These are phyloP conservation scores for Resseliella maxima DNA, from an alignment of 2,888 invertebrate species.

Conservation along the genomic window DNA sequence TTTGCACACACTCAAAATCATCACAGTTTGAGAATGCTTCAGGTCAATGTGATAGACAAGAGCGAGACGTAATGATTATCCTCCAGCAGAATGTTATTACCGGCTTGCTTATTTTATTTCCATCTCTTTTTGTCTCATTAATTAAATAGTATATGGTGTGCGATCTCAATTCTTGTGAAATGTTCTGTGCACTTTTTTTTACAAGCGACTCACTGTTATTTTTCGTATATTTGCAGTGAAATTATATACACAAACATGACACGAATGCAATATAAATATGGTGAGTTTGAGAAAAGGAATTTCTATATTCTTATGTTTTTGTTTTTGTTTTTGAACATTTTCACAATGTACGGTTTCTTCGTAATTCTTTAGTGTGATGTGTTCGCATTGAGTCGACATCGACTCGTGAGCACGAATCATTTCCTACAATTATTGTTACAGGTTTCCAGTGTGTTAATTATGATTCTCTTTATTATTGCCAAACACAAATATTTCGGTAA, in stretches of 20 bases:
- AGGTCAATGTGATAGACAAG: constrained; percentile 22
- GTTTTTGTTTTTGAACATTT: background rate
- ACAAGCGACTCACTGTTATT: background rate
- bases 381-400: background rate
- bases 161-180: constrained; percentile 2
- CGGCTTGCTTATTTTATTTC: background rate
- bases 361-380: background rate
- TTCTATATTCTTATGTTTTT: constrained; percentile 38
- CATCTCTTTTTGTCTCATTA: background rate
- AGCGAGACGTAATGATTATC: constrained; percentile 13
- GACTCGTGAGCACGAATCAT: background rate
- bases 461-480: background rate
- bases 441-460: constrained; percentile 24
- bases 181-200: constrained; percentile 25
- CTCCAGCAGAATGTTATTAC: background rate
- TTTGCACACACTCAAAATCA: too few species aligned
- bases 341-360: constrained; percentile 2
- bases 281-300: background rate
- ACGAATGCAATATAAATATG: constrained; percentile 34
- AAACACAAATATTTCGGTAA: background rate
- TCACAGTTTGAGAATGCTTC: background rate
- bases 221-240: constrained; percentile 42
- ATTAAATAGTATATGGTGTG: too few species aligned
- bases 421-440: constrained; percentile 10
- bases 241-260: constrained; percentile 36